Evolutionary conservation across 92 coral and sea anemone genomes (phyloP).

Genomic region (Epizoanthus rinbou): DNA sequence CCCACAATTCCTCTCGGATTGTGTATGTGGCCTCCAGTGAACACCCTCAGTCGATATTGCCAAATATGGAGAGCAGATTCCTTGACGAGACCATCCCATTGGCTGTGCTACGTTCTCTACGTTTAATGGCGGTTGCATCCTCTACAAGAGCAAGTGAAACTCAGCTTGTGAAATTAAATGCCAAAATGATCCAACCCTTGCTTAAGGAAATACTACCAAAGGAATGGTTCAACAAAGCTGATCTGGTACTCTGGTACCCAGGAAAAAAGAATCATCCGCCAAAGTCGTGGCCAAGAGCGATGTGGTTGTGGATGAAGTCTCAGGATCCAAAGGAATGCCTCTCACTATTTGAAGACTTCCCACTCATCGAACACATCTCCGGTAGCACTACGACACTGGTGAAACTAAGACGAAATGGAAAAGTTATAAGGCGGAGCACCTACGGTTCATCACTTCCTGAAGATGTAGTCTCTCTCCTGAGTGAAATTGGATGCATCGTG

Average conservation of each 20-base stretch:
- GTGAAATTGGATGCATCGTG: constrained; percentile 46
- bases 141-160: not conserved
- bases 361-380: constrained; percentile 26
- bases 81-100: constrained; percentile 45
- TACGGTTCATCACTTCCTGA: constrained; percentile 35
- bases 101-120: constrained; percentile 27
- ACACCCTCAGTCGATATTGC: constrained; percentile 42
- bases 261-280: constrained; percentile 41
- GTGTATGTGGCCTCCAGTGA: constrained; percentile 43
- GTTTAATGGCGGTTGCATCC: constrained; percentile 22
- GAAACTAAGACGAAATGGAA: constrained; percentile 36
- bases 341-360: constrained; percentile 38
- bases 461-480: constrained; percentile 34
- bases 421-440: constrained; percentile 31
- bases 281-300: constrained; percentile 43
- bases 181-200: constrained; percentile 10
- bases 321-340: constrained; percentile 21
- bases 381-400: constrained; percentile 20
- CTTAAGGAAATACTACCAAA: constrained; percentile 34
- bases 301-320: constrained; percentile 56
- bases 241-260: constrained; percentile 42
- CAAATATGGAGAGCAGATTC: constrained; percentile 45
- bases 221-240: constrained; percentile 42
- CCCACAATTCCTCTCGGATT: constrained; percentile 5
- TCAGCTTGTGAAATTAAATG: constrained; percentile 41